Conservation (phyloP, 2,888 invertebrate species). For the Melolontha melolontha region DNA sequence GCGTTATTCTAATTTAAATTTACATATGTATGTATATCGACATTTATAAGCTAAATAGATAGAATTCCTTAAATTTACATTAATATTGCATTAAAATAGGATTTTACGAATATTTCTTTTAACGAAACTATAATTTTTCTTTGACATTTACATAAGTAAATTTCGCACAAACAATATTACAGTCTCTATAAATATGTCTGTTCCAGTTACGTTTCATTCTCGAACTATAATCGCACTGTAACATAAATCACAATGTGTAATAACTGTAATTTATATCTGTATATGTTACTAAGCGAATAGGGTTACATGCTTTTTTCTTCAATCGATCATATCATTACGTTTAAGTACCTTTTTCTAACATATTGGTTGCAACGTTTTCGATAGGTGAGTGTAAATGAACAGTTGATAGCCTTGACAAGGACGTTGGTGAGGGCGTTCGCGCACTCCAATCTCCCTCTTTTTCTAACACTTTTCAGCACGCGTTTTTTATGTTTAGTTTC, state of each 20-base stretch:
- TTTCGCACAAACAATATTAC: constrained; percentile 14
- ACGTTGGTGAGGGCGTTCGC: constrained; percentile 59
- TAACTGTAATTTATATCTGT: constrained; percentile 39
- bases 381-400: constrained; percentile 47
- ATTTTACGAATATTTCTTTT: constrained; percentile 3
- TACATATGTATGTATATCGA: too few species aligned
- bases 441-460: constrained; percentile 45
- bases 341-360: constrained; percentile 26
- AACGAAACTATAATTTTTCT: constrained; percentile 23
- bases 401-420: constrained; percentile 62
- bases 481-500: constrained; percentile 51
- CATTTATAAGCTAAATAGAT: too few species aligned
- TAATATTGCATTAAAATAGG: constrained; percentile 3
- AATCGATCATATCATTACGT: constrained; percentile 7
- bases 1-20: too few species aligned
- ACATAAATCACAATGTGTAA: constrained; percentile 36
- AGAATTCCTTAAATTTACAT: too few species aligned
- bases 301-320: constrained; percentile 28
- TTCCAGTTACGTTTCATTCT: constrained; percentile 33
- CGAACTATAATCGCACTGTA: constrained; percentile 21
- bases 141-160: constrained; percentile 18
- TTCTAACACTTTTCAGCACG: constrained; percentile 34
- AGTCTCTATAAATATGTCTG: constrained; percentile 21
- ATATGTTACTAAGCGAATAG: constrained; percentile 29
- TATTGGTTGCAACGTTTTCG: constrained; percentile 28